A percentile compares a stretch with the other conserved stretches of the same genome.
Evolutionary conservation across 2,113 vertebrate genomes (phyloP).

Genomic region (Tretioscincus oriximinensis): DNA sequence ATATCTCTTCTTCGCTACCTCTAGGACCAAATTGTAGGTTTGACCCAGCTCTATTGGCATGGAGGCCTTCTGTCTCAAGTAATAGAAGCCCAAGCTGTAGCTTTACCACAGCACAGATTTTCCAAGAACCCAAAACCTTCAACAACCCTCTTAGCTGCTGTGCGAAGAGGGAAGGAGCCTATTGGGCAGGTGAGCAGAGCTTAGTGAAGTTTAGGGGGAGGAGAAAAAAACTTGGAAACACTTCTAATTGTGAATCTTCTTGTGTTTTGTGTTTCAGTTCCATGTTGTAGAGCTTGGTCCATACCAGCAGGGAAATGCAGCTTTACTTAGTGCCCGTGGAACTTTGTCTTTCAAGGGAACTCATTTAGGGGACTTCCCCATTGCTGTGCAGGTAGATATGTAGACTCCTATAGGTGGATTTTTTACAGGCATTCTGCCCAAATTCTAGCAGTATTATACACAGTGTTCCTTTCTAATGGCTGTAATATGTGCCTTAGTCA

Average conservation of each 20-base stretch:
- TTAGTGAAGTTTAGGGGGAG: not conserved
- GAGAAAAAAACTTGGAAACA: not conserved
- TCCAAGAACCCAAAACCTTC: conserved; percentile 21
- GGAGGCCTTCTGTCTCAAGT: conserved; percentile 3
- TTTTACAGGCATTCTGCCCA: not conserved
- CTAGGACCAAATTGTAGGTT: conserved; percentile 19
- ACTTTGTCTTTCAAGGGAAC: not conserved
- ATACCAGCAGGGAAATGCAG: not conserved
- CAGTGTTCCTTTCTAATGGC: not conserved
- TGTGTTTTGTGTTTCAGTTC: not conserved
- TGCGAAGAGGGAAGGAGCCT: conserved; percentile 2
- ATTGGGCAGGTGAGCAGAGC: not conserved
- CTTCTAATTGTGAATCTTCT: not conserved
- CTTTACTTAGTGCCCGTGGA: not conserved
- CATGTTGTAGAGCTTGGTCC: not conserved
- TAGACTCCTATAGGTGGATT: no score
- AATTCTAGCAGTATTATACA: not conserved
- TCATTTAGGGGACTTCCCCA: not conserved
- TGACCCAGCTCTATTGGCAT: conserved; percentile 10
- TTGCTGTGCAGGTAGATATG: not conserved
- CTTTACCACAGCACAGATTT: conserved; percentile 10
- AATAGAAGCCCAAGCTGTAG: conserved; percentile 20
- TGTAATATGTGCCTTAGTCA: not conserved
- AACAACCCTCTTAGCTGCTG: conserved; percentile 3
- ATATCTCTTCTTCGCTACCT: not conserved